These are phyloP conservation scores for Synergus umbraculus DNA, from an alignment of 2,888 invertebrate species.

Conservation along the genomic window DNA sequence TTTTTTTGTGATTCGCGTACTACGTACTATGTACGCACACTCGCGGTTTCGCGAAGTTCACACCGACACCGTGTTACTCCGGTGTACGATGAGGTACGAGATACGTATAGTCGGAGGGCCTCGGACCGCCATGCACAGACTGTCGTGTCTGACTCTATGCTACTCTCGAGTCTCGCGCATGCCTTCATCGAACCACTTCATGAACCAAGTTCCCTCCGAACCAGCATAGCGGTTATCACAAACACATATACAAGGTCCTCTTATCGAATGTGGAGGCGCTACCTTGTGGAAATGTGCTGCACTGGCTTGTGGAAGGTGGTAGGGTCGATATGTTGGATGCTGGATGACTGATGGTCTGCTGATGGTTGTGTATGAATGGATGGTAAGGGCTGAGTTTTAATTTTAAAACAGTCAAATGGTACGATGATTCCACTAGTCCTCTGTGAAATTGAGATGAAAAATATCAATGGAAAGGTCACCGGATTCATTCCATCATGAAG, in stretches of 20 bases:
- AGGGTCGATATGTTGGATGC: background rate
- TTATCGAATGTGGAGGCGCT: conserved; percentile 1
- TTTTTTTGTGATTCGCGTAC: background rate
- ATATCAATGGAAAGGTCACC: background rate
- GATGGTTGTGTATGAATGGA: background rate
- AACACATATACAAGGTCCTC: background rate
- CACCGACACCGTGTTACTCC: conserved; percentile 40
- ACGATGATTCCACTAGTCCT: background rate
- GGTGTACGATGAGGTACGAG: conserved; percentile 21
- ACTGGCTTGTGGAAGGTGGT: background rate
- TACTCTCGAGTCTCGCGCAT: conserved; percentile 41
- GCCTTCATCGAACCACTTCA: conserved; percentile 33
- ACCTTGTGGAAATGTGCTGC: background rate
- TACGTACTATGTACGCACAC: background rate
- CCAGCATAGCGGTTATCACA: conserved; percentile 7
- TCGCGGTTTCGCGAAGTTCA: background rate
- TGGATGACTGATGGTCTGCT: background rate
- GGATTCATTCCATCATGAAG: no score
- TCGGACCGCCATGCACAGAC: conserved; percentile 45
- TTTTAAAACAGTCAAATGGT: background rate
- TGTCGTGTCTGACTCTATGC: conserved; percentile 25
- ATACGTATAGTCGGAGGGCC: conserved; percentile 28
- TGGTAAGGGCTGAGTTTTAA: background rate
- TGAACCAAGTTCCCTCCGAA: conserved; percentile 18
- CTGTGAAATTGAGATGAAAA: no score